Conservation (phyloP, 2,113 vertebrate genomes). For the Neomonachus schauinslandi region DNA sequence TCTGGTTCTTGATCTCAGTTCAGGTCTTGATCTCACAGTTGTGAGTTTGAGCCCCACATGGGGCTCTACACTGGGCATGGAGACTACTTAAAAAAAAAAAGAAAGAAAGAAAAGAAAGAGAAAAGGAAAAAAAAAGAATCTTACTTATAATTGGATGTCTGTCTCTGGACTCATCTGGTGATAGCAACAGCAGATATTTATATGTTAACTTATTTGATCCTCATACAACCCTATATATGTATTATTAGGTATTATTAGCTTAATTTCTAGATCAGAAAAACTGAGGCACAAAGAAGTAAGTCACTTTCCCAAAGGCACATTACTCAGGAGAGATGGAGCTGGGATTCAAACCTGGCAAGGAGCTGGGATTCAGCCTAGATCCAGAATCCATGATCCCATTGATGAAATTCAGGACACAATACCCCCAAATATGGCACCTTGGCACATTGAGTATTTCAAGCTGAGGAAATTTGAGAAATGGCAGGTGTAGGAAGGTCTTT, state of each 20-base stretch:
- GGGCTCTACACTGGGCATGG: not conserved
- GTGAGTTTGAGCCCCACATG: not conserved
- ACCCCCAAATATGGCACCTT: not conserved
- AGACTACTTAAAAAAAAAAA: not conserved
- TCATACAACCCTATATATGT: not conserved
- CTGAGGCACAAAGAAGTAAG: not conserved
- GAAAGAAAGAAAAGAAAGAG: too few relatives aligned
- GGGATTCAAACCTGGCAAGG: not conserved
- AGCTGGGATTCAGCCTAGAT: not conserved
- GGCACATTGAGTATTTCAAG: not conserved
- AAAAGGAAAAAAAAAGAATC: not conserved
- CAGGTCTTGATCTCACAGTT: not conserved
- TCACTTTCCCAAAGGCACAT: not conserved
- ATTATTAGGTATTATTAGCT: not conserved
- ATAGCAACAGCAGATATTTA: not conserved
- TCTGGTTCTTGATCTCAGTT: not conserved
- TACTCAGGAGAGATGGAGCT: not conserved
- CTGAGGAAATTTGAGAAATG: not conserved
- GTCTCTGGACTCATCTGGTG: not conserved
- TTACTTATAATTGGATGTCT: not conserved
- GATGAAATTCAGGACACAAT: not conserved
- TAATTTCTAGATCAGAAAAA: conserved; percentile 26
- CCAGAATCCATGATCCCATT: not conserved
- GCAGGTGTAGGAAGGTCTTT: not conserved
- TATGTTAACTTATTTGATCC: not conserved